Base-by-base conservation (phyloP, 2,888 invertebrate species). In the Reticulitermes lucifugus region DNA sequence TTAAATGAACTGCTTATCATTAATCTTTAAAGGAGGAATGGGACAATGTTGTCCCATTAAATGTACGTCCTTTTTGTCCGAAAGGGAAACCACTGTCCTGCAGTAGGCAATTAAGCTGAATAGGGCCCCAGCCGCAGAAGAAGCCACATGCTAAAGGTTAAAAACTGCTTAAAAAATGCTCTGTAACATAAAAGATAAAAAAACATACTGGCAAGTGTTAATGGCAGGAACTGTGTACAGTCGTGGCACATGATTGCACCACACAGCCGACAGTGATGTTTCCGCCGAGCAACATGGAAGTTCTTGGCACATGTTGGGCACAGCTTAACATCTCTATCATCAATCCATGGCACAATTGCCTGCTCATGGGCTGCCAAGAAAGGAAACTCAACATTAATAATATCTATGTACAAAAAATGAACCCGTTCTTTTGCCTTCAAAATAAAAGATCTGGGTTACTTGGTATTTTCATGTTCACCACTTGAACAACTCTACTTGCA, bases 231-330 rank as follows among this genome's bases (percentile, higher is more conserved):
- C 88, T 95, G 92, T 0, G 98, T 98, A 90, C 99, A 99, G 88
- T 96, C 95, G 89, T 97, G 94, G 90, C 99, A 99, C 93, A 98
- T 95, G 86, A 99, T 95, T 85, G 96, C 96, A 0, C 99, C 99
- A 90, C 98, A 99, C 6, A 99, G 93, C 87, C 99, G 93, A 90
- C 99, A 99, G 91, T 99, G 99, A 91, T 99, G 99, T 90, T 98
- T 97, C 87, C 99, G 92, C 86, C 97, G 92, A 0, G 98, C 95
- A 85, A 98, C 91, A 89, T 96, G 96, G 91, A 99, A 99, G 79
- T 94, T 93, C 89, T 95, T 95, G 0, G 98, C 96, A 92, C 99
- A 99, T 88, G 95, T 96, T 0, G 98, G 98, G 90, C 99, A 99
- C 14, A 97, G 91, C 87, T 95, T 96, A 0, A 98, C 98, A 84